Evolutionary conservation across 1,140 invertebrate genomes (phyloP), one percentile per base, ranked within the genome.

Genomic region (Leptestheria dahalacensis): DNA sequence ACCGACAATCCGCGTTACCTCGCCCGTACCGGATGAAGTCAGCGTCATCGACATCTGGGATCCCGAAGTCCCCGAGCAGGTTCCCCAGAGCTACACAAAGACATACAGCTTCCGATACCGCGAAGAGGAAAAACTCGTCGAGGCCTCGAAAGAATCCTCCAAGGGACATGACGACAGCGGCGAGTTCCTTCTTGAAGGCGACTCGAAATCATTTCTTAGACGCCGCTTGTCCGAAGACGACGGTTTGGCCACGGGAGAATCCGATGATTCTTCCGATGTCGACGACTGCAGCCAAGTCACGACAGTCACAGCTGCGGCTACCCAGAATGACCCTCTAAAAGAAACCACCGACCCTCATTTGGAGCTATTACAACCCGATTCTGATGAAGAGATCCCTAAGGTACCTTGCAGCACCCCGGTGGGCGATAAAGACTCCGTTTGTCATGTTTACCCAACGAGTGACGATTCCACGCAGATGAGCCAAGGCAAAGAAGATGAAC

Each of bases 1-100:
- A 15, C 58, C 58, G 12, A 60, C 58, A 20, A 60, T 60, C 29
- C 58, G 58, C 21, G 58, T 60, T 10, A 60, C 58, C n/a, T 60
- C 58, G 10, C 58, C 58, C 18, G 33, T 60, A 1, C 58, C 58
- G 24, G 58, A 60, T 28, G 58, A 23, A 48, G 51, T 60, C 28
- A 49, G 26, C 15, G 28, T 51, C 9, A 60, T 60, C 23, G 58
- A 60, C 28, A 60, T 60, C 23, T 60, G 58, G 58, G 58, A 60
- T 25, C 58, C 58, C 11, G 50, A 60, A 9, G 58, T 60, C 10
- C 23, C 33, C 10, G 48, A 60, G 4, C 48, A 60, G 33, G 48
- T 33, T n/a, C 26, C 23, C 10, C 10, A 18, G 4, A 26, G 48
- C 9, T 25, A 10, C 12, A 48, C 25, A 15, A 60, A 60, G 18